Base-by-base conservation (phyloP, 2,888 invertebrate species). In the Drosophila vallismaia region DNA sequence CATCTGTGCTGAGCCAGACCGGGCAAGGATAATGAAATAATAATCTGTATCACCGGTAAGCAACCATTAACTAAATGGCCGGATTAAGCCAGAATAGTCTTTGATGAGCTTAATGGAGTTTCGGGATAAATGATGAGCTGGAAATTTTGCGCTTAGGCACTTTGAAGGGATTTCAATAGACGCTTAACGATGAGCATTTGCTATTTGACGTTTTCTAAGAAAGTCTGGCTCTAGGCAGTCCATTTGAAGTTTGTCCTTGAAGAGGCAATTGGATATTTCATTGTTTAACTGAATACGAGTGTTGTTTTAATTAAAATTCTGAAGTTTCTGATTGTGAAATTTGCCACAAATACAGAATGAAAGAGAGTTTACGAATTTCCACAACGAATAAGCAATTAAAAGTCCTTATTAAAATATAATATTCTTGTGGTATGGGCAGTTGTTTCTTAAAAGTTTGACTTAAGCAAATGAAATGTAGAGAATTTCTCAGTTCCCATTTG, bases 71-170 rank as follows among this genome's bases (percentile, higher is more conserved):
- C 52, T 46, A 46, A 64, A 64, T 60, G 45, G 52, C 2, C 24
- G 52, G 60, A 64, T 60, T 64, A 64, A 60, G 60, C 24, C 36
- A 12, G 38, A 52, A 52, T 46, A 60, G 14, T 51, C 52, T 64
- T 64, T 64, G 63, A 60, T 52, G 60, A 46, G 50, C 60, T 8
- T 45, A 63, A 63, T 63, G 63, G 36, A 59, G 51, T 36, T 58
- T 49, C 29, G 60, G 45, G 9, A n/a, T 14, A 48, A 29, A 36
- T 14, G 24, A 53, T 53, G 28, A 29, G 10, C 28, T 59, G 50
- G 3, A 33, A 42, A 31, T 36, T 49, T 58, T 8, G 8, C 33
- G 1, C 26, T 63, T 8, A 38, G 10, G 19, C 10, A 50, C 44
- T 50, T 44, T 24, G 36, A 36, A 44, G 50, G 24, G 50, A 63